Evolutionary conservation across 2,888 invertebrate species (phyloP), one percentile per base, ranked within the genome.

Genomic region (Seira ritae): DNA sequence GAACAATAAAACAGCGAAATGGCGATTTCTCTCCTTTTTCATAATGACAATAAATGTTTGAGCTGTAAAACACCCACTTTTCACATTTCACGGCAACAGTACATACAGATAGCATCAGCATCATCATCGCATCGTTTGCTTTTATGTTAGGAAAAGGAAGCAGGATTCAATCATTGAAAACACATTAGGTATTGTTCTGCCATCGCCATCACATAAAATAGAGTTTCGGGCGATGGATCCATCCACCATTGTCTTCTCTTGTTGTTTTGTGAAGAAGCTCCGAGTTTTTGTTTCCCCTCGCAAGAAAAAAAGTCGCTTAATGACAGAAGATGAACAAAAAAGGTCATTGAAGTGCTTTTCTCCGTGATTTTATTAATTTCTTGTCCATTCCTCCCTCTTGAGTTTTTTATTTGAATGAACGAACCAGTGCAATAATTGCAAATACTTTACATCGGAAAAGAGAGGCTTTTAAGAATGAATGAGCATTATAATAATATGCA

Each of bases 271-370:
- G 20, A 67, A 24, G 15, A 22, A 31, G 60, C 76, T n/a, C n/a
- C 68, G 37, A 69, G 37, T 75, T 42, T n/a, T n/a, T n/a, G 20
- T 55, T 17, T n/a, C n/a, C n/a, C n/a, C n/a, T n/a, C n/a, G n/a
- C n/a, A n/a, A n/a, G 37, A 20, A 68, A 77, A 20, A 46, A 46
- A 19, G 2, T 22, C 66, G 23, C 71, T 80, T 73, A 73, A 72
- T 79, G 78, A 70, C 66, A 72, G 50, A 50, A 72, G 15, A 50
- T 80, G 67, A 68, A 68, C 80, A 66, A 73, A 80, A 80, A 80
- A 80, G 80, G 80, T 80, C 68, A 80, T 78, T 55, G 23, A 73
- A 50, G 23, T 68, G 2, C 67, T 46, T 77, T 66, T 62, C 73
- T 50, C 62, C 66, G 42, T 67, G 42, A 37, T 42, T 46, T 72